Evolutionary conservation across 2,113 vertebrate species (phyloP).

Genomic region (Origma solitaria): DNA sequence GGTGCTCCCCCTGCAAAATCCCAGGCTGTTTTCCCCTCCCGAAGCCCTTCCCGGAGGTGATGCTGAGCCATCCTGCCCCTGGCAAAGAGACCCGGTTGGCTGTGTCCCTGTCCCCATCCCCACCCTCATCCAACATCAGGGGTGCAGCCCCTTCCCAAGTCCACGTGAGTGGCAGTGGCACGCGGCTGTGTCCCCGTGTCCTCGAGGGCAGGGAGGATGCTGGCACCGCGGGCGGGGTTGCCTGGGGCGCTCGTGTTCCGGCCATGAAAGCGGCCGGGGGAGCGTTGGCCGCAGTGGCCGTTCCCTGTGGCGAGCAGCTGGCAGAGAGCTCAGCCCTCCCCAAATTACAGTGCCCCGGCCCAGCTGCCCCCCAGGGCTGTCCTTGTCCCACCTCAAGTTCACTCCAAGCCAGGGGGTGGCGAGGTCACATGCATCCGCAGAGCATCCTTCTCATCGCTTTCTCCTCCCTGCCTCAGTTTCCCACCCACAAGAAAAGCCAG

Average conservation of each 20-base stretch:
- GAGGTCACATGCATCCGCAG: background rate
- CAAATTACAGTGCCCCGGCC: fast-evolving
- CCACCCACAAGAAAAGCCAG: background rate
- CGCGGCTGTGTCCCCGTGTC: background rate
- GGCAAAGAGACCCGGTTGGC: background rate
- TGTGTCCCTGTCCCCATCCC: background rate
- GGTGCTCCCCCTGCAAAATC: background rate
- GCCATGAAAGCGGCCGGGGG: background rate
- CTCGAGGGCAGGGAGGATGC: background rate
- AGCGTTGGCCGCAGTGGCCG: background rate
- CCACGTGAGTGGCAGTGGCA: background rate
- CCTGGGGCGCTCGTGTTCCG: background rate
- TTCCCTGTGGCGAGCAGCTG: background rate
- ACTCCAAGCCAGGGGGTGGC: fast-evolving
- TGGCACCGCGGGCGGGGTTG: background rate
- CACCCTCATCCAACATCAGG: background rate
- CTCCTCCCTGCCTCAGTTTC: background rate
- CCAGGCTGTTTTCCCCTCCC: background rate
- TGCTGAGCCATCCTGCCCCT: background rate
- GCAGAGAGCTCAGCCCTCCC: background rate
- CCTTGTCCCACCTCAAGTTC: fast-evolving
- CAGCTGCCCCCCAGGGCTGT: background rate
- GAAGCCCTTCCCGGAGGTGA: fast-evolving
- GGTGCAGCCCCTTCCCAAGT: background rate
- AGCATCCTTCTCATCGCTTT: background rate